Percentiles rank a stretch among this genome's conserved stretches.
phyloP scores from a whole-genome alignment of 2,113 vertebrate species.

The Atlantisia rogersi region DNA sequence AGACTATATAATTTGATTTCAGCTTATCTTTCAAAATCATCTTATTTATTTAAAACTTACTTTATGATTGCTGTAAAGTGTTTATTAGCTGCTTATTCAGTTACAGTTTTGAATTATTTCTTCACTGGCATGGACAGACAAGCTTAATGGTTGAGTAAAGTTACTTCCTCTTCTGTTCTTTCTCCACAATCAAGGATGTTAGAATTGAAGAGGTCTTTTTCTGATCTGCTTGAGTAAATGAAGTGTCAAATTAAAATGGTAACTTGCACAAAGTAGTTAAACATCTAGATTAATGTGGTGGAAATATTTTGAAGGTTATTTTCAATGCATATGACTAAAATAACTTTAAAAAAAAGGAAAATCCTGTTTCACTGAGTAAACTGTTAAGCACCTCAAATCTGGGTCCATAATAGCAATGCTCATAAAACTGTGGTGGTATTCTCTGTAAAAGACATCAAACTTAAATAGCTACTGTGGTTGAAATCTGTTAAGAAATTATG shows the following conservation, averaged over 20 bases:
- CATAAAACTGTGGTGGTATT: neutral
- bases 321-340: neutral
- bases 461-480: neutral
- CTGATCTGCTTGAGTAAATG: neutral
- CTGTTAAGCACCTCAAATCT: neutral
- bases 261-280: neutral
- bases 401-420: neutral
- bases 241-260: neutral
- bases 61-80: neutral
- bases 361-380: neutral
- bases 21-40: neutral
- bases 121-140: neutral
- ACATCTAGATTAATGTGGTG: neutral
- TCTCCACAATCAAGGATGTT: neutral
- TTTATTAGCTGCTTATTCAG: neutral
- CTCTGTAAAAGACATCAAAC: neutral
- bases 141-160: neutral
- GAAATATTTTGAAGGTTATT: neutral
- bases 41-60: neutral
- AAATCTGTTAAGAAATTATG: constrained; percentile 4
- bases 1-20: neutral
- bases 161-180: neutral
- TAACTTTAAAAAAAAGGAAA: neutral
- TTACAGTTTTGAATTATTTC: neutral
- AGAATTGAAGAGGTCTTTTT: neutral